A percentile compares a stretch with the other conserved stretches of the same genome.
Conservation (phyloP, 1,140 invertebrate species). For the Drosophila tsacasi region DNA sequence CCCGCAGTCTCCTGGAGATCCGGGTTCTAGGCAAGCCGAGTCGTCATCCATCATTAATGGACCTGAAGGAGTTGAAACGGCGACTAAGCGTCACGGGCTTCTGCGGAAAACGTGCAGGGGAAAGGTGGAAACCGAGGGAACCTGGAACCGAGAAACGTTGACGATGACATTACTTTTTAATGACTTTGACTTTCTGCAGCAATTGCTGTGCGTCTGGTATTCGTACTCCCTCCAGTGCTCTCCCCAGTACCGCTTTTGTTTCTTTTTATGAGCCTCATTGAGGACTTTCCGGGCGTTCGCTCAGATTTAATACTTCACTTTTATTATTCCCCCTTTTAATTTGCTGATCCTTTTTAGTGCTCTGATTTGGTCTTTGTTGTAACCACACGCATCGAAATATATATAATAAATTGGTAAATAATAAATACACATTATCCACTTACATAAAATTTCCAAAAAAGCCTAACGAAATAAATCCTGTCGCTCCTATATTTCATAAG, state of each 20-base stretch:
- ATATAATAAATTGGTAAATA: not conserved
- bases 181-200: constrained; percentile 83
- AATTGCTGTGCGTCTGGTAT: constrained; percentile 65
- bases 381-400: not conserved
- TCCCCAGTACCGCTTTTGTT: constrained; percentile 14
- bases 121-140: not conserved
- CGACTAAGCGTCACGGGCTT: constrained; percentile 54
- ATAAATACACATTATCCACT: not conserved
- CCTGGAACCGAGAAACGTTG: constrained; percentile 54
- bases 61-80: constrained; percentile 68
- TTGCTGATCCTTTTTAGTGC: constrained; percentile 1
- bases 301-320: constrained; percentile 36
- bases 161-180: constrained; percentile 84
- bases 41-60: constrained; percentile 82
- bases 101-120: constrained; percentile 8
- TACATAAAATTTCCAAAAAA: not conserved
- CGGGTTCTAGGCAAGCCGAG: constrained; percentile 24
- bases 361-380: constrained; percentile 10
- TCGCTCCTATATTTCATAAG: not conserved
- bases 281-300: constrained; percentile 37
- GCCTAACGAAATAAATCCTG: not conserved
- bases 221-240: not conserved
- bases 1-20: constrained; percentile 10
- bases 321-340: constrained; percentile 26
- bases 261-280: constrained; percentile 62